Evolutionary conservation across 2,797 vertebrate genomes (phyloP).

Genomic region (Capromys pilorides): DNA sequence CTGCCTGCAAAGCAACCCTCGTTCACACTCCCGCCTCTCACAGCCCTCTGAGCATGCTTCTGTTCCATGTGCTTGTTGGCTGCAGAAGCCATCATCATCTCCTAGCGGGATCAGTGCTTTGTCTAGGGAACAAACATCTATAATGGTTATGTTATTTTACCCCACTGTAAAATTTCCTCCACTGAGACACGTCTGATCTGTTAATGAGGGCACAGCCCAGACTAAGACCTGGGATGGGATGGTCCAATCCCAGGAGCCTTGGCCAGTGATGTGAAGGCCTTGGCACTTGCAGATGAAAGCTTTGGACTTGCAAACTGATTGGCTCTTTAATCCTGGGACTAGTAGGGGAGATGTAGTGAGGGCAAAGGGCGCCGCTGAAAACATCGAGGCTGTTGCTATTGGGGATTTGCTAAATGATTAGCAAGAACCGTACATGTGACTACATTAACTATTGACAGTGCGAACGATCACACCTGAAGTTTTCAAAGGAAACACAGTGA

Average conservation of each 20-base stretch:
- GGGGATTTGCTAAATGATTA: background rate
- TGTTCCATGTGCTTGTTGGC: background rate
- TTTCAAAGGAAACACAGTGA: background rate
- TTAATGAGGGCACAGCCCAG: background rate
- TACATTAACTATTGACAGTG: background rate
- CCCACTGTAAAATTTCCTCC: background rate
- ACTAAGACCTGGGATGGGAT: background rate
- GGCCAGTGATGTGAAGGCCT: background rate
- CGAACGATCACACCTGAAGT: background rate
- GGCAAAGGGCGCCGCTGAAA: background rate
- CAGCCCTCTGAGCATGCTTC: background rate
- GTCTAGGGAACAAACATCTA: background rate
- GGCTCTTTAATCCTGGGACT: background rate
- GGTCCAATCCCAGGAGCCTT: background rate
- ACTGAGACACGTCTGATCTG: background rate
- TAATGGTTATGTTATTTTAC: background rate
- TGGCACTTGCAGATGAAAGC: background rate
- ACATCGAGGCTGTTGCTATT: accelerated
- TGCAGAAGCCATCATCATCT: background rate
- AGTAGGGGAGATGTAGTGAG: background rate
- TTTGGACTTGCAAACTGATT: background rate
- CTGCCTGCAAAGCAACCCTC: background rate
- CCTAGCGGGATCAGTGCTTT: background rate
- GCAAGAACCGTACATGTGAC: background rate
- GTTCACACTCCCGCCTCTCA: background rate